A percentile compares a stretch with the other conserved stretches of the same genome.
Evolutionary conservation across 2,888 invertebrate species (phyloP).

Genomic region (Xestia xanthographa): DNA sequence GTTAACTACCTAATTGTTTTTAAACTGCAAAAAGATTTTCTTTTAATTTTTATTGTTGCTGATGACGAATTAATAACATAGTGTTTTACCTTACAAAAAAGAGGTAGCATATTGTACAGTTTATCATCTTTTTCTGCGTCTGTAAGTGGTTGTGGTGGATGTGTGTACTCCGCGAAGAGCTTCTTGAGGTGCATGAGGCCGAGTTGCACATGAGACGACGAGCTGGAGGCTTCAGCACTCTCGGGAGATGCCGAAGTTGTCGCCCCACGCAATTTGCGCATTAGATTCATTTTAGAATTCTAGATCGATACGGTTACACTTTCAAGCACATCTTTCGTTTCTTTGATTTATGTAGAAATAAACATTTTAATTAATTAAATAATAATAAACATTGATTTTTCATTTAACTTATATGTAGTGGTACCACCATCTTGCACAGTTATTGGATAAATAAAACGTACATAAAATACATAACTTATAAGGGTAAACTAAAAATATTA

Average conservation of each 20-base stretch:
- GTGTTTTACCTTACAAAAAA: conserved; percentile 97
- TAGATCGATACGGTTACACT: conserved; percentile 45
- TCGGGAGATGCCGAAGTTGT: conserved; percentile 88
- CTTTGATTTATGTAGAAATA: conserved; percentile 46
- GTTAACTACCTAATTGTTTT: neutral
- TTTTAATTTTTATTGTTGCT: neutral
- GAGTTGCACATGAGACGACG: conserved; percentile 95
- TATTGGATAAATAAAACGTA: conserved; percentile 18
- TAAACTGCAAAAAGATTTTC: neutral
- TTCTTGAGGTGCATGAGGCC: conserved; percentile 99
- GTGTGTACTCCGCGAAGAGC: conserved; percentile 98
- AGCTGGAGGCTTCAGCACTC: conserved; percentile 90
- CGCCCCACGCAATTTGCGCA: conserved; percentile 95
- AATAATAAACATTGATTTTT: conserved; percentile 65
- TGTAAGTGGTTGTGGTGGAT: conserved; percentile 95
- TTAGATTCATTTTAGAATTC: conserved; percentile 94
- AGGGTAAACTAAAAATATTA: conserved; percentile 40
- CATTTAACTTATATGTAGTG: conserved; percentile 40
- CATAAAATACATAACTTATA: conserved; percentile 41
- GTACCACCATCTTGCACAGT: conserved; percentile 52
- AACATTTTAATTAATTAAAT: conserved; percentile 57
- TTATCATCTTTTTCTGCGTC: conserved; percentile 97
- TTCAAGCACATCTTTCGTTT: conserved; percentile 54
- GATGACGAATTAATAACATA: neutral
- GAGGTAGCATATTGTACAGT: conserved; percentile 98